Evolutionary conservation across 1,140 invertebrate genomes (phyloP).

Genomic region (Ooceraea biroi): DNA sequence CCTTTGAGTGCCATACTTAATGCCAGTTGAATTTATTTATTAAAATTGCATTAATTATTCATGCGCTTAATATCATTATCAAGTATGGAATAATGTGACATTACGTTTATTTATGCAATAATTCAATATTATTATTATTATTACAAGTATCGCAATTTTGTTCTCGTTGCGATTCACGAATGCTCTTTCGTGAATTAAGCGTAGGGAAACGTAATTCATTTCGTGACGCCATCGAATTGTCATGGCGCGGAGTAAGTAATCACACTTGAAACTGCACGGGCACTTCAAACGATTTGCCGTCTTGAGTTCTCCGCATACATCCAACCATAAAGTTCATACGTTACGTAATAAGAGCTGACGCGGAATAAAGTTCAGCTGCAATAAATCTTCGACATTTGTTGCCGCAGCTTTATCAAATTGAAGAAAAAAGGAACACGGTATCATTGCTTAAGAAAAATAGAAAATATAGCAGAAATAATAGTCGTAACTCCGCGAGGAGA

Average conservation of each 20-base stretch:
- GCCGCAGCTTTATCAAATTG: neutral
- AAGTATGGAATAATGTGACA: neutral
- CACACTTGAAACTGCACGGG: neutral
- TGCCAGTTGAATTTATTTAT: neutral
- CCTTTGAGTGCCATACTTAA: conserved; percentile 23
- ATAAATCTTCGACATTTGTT: neutral
- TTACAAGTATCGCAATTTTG: neutral
- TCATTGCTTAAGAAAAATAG: conserved; percentile 4
- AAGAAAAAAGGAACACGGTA: neutral
- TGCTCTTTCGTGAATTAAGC: neutral
- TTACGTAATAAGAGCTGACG: neutral
- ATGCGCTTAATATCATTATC: neutral
- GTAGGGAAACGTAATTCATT: neutral
- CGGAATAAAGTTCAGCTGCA: neutral
- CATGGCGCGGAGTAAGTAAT: too few species aligned
- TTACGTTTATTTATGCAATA: conserved; percentile 1
- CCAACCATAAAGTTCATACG: conserved; percentile 1
- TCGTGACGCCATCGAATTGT: neutral
- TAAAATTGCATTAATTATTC: conserved; percentile 23
- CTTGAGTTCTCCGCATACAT: neutral
- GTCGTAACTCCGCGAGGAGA: conserved; percentile 27
- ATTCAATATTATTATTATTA: neutral
- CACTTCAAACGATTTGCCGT: neutral
- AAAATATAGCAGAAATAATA: conserved; percentile 23
- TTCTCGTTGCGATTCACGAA: neutral